Evolutionary conservation across 2,888 invertebrate species (phyloP).

Genomic region (Buathra laborator): DNA sequence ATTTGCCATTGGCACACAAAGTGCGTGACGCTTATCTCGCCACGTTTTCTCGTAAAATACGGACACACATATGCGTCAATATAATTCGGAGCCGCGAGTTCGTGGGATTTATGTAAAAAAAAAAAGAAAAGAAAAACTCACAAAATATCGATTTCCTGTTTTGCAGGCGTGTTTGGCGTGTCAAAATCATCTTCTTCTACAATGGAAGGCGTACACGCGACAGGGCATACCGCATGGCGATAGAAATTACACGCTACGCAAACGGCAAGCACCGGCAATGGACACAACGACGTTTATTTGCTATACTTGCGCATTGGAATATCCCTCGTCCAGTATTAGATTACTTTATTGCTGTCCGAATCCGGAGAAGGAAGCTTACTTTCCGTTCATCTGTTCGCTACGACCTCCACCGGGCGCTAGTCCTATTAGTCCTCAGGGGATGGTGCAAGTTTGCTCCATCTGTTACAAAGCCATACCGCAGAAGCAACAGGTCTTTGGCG

Average conservation of each 20-base stretch:
- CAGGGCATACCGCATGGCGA: slow-evolving; percentile 91
- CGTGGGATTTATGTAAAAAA: background rate
- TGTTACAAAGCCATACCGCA: slow-evolving; percentile 94
- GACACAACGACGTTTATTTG: slow-evolving; percentile 93
- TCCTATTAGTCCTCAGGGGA: slow-evolving; percentile 95
- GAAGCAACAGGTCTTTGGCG: slow-evolving; percentile 91
- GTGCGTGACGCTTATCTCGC: slow-evolving; percentile 21
- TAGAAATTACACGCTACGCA: slow-evolving; percentile 92
- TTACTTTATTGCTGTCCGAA: slow-evolving; percentile 94
- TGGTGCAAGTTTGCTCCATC: slow-evolving; percentile 95
- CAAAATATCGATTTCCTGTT: slow-evolving; percentile 77
- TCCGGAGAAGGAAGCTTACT: slow-evolving; percentile 95
- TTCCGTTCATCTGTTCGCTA: slow-evolving; percentile 94
- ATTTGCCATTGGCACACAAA: slow-evolving; percentile 18
- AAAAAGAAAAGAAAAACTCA: background rate
- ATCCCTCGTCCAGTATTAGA: slow-evolving; percentile 92
- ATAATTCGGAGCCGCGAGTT: no score
- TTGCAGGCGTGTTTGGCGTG: slow-evolving; percentile 93
- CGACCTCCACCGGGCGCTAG: slow-evolving; percentile 94
- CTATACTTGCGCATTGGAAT: slow-evolving; percentile 94
- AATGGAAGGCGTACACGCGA: slow-evolving; percentile 93
- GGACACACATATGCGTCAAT: background rate
- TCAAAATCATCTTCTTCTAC: slow-evolving; percentile 93
- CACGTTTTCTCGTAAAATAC: background rate
- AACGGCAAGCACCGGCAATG: slow-evolving; percentile 89